Evolutionary conservation across 2,797 vertebrate species (phyloP), one percentile per base, ranked within the genome.

Genomic region (Limosa lapponica): DNA sequence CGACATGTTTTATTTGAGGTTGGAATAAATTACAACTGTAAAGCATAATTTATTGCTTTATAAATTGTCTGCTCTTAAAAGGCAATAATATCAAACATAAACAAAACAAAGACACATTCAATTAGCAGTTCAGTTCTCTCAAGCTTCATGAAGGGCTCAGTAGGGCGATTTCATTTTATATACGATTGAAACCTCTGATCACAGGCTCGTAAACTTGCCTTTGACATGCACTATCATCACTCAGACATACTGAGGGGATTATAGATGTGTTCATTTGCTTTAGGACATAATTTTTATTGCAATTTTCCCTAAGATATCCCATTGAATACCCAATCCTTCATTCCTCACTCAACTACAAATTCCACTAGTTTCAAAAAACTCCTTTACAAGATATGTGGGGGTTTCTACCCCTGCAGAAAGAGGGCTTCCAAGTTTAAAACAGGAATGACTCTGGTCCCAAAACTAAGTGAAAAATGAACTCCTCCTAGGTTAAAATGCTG

Each of bases 1-100:
- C 59, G 93, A 87, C 83, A 72, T 80, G 85, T 81, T 97, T 97
- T 97, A 93, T 95, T 97, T 89, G 72, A 85, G 87, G 65, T 92
- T 95, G 96, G 84, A 95, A 97, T 97, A 97, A 96, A 94, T 95
- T 96, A 95, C 91, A 94, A 88, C 91, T 92, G 93, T 91, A 74
- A 94, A 91, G 95, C 77, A 96, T 85, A 89, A 82, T 96, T 96
- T 89, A 96, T 97, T 97, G 85, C 72, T 95, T 95, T 95, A 96
- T 94, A 96, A 85, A 92, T 73, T 54, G 82, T 94, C 94, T 93
- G 61, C 91, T 95, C 91, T 94, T 93, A 94, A 84, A 93, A 81
- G 87, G 54, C 86, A 94, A 96, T 94, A 96, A 95, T 96, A 93
- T 91, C 69, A 95, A 94, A 97, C 96, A 91, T 94, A 93, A 97